Evolutionary conservation across 2,113 vertebrate genomes (phyloP).

Genomic region (Lasiurus borealis): DNA sequence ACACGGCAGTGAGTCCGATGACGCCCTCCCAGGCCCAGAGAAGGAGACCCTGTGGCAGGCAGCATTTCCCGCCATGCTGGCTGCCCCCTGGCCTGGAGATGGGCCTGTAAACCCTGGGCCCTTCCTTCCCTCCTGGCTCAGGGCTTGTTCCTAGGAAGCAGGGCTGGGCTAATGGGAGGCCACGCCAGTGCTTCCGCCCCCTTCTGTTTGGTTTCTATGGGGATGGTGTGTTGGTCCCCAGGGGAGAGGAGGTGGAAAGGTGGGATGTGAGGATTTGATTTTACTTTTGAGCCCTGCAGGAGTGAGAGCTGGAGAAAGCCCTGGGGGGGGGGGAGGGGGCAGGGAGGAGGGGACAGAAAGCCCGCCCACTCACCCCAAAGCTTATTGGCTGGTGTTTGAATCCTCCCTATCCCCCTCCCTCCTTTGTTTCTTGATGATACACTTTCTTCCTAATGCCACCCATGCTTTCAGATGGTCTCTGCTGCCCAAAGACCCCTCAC

Average conservation of each 20-base stretch:
- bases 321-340: too few relatives aligned
- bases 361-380: not conserved
- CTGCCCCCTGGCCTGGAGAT: not conserved
- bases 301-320: not conserved
- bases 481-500: not conserved
- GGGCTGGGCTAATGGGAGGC: not conserved
- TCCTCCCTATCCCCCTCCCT: not conserved
- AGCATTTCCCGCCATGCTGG: rapidly evolving
- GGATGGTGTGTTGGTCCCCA: not conserved
- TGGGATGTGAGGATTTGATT: not conserved
- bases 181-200: not conserved
- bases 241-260: not conserved
- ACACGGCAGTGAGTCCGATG: not conserved
- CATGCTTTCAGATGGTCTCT: not conserved
- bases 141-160: not conserved
- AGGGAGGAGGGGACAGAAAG: not conserved
- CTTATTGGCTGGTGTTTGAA: not conserved
- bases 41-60: not conserved
- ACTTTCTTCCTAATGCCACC: not conserved
- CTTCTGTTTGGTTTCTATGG: slow-evolving; percentile 51
- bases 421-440: not conserved
- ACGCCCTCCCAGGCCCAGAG: not conserved
- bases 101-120: not conserved
- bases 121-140: not conserved
- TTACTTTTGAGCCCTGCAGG: not conserved